These are phyloP conservation scores for Shargacucullia verbasci DNA, from an alignment of 2,888 invertebrate genomes.

Conservation along the genomic window DNA sequence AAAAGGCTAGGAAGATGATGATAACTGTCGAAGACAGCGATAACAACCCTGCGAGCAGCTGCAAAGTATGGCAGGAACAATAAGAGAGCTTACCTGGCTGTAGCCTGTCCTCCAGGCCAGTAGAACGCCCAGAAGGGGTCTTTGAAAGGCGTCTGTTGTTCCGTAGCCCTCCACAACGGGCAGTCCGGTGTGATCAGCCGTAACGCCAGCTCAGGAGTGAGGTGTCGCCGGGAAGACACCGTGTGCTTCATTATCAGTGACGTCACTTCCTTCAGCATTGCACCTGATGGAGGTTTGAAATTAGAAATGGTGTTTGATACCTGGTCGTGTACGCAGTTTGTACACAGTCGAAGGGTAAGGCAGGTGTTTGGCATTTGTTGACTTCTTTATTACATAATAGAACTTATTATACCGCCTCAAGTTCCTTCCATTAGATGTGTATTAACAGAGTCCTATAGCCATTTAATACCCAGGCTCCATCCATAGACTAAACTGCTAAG, in stretches of 20 bases:
- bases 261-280: conserved; percentile 68
- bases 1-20: too few species aligned
- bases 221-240: conserved; percentile 77
- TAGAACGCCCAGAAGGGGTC: conserved; percentile 94
- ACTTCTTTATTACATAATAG: too few species aligned
- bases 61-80: not conserved
- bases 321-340: too few species aligned
- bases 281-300: conserved; percentile 33
- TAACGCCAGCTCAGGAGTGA: conserved; percentile 91
- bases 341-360: too few species aligned
- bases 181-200: conserved; percentile 90
- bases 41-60: too few species aligned
- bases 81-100: conserved; percentile 86
- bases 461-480: too few species aligned
- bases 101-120: conserved; percentile 93
- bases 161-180: conserved; percentile 87
- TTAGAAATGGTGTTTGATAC: not conserved
- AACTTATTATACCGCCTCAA: too few species aligned
- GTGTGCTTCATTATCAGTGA: conserved; percentile 76
- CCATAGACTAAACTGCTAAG: too few species aligned
- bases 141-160: conserved; percentile 74
- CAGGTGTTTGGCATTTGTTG: too few species aligned
- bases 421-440: too few species aligned
- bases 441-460: too few species aligned
- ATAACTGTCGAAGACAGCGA: too few species aligned